Percentiles rank a stretch among this genome's conserved stretches.
Conservation (phyloP, 2,888 invertebrate species). For the Andrena flavipes region DNA sequence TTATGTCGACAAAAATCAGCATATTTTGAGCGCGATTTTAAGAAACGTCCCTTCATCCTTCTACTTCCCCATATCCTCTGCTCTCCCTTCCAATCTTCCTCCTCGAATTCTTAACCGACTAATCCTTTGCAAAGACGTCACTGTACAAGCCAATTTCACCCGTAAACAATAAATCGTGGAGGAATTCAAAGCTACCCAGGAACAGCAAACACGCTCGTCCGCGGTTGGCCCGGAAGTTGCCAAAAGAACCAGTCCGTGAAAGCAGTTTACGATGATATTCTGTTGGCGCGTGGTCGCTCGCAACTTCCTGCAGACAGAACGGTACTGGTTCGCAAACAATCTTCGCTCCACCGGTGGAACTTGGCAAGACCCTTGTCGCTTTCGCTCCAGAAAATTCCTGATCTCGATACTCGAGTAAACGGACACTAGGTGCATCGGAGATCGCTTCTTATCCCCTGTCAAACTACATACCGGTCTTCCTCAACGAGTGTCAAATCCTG, state of each 20-base stretch:
- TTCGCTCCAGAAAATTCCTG: neutral
- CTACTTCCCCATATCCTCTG: neutral
- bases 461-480: too few species aligned
- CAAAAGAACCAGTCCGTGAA: slow-evolving; percentile 25
- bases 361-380: slow-evolving; percentile 24
- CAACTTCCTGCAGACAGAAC: slow-evolving; percentile 29
- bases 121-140: neutral
- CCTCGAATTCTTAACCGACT: neutral
- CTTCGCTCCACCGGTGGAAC: slow-evolving; percentile 31
- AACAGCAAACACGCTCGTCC: slow-evolving; percentile 17
- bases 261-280: slow-evolving; percentile 50
- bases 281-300: slow-evolving; percentile 34
- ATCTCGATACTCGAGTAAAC: slow-evolving; percentile 13
- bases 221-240: slow-evolving; percentile 6
- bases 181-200: neutral
- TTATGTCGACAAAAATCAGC: slow-evolving; percentile 8
- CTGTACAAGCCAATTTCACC: slow-evolving; percentile 4
- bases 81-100: neutral
- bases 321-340: slow-evolving; percentile 25
- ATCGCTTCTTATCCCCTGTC: neutral
- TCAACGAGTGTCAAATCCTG: too few species aligned
- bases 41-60: neutral
- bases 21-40: neutral
- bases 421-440: neutral
- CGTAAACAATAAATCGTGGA: slow-evolving; percentile 22